Evolutionary conservation across 2,797 vertebrate genomes (phyloP), one percentile per base, ranked within the genome.

Genomic region (Benthosema pterotum): DNA sequence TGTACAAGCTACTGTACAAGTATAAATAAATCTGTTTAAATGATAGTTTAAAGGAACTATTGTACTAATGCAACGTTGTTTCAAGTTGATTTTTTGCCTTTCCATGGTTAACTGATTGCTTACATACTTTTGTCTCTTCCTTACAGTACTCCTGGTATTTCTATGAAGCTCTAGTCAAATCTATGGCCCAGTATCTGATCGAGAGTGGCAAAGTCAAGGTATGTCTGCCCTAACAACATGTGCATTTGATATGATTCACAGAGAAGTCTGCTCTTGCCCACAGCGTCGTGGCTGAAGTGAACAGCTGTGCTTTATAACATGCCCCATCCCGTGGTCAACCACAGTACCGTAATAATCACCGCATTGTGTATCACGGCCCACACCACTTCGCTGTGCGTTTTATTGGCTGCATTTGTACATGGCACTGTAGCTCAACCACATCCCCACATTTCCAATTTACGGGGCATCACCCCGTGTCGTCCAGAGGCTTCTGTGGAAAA

Each of bases 141-240:
- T 66, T 89, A 47, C 84, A 99, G 98, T 99, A 98, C 88, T 99
- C 98, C 0, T 99, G 98, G 98, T 99, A 98, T 94, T 99, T 99
- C 94, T 98, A 99, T 81, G 96, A 99, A 89, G 94, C 95, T 69
- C 85, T 99, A 76, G 94, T 98, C 83, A 99, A 99, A 85, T 99
- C 98, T 74, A 98, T 99, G 97, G 96, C 96, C 69, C 97, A 99
- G 82, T 94, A 97, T 83, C 85, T 99, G 90, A 94, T 98, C 77
- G 95, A 98, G 88, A 98, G 95, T 80, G 88, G 91, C 65, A 99
- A 98, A 92, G 93, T 98, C 49, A 99, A 97, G 94, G 98, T 99
- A 90, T 72, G 94, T 79, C 65, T 28, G 38, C 58, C 57, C n/a
- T n/a, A 15, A 6, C 56, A 53, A 43, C 61, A 49, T 43, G 61